Conservation (phyloP, 2,113 vertebrate species). For the human region DNA sequence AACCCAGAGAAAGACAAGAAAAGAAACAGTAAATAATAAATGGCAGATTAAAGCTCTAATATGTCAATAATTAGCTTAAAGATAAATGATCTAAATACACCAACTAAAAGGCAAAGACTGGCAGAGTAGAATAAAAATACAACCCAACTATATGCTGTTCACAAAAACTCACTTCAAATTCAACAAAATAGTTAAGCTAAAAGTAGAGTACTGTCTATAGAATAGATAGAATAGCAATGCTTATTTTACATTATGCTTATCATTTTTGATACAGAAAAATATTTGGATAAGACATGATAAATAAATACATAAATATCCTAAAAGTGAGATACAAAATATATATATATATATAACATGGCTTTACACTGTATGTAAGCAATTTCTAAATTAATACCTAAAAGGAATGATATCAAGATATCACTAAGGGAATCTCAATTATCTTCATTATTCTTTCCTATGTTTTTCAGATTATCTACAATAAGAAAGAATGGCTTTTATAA, state of each 20-base stretch:
- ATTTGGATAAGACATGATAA: not conserved
- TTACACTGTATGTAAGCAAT: not conserved
- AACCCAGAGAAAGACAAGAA: not conserved
- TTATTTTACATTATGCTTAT: conserved; percentile 21
- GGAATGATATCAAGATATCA: conserved; percentile 9
- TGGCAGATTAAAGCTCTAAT: not conserved
- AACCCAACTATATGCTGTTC: not conserved
- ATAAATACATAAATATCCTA: conserved; percentile 5
- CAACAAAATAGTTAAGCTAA: not conserved
- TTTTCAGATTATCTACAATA: not conserved
- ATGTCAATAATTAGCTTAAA: not conserved
- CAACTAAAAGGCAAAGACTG: not conserved
- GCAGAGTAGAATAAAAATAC: not conserved
- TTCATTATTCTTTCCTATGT: not conserved
- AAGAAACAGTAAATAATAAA: conserved; percentile 16
- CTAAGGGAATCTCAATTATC: not conserved
- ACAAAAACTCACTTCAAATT: conserved; percentile 18
- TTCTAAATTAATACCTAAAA: conserved; percentile 38
- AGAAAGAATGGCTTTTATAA: not conserved
- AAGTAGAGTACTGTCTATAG: not conserved
- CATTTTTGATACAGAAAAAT: not conserved
- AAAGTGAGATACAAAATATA: not conserved
- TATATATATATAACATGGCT: not conserved
- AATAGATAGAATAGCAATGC: not conserved
- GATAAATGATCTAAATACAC: not conserved